Evolutionary conservation across 2,113 vertebrate species (phyloP), one percentile per base, ranked within the genome.

Genomic region (Chaetodon auriga): DNA sequence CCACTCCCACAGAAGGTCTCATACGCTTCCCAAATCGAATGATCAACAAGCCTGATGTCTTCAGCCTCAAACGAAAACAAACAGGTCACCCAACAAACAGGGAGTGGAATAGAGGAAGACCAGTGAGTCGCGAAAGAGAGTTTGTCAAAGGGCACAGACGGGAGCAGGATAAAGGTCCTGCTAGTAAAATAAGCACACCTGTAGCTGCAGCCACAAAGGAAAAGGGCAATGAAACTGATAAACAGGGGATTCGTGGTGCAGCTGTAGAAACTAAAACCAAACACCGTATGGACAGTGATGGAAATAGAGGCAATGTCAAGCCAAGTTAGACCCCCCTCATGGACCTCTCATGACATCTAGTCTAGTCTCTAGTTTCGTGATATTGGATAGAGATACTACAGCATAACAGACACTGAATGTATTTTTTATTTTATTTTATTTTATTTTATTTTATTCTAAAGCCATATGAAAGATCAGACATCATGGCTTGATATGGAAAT

Each of bases 1-100:
- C 97, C 41, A 96, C 97, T 85, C 96, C 96, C 1, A 91, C 94
- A 12, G 82, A 93, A 80, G 95, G 96, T 82, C 94, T 95, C 19
- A 85, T 93, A 36, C 85, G 60, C 8, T 76, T 79, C 7, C 81
- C 85, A 2, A 90, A 90, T 78, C 75, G 85, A 2, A 75, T 92
- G 1, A 93, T 92, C 5, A 95, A 93, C 21, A 96, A 94, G 77
- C 81, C 93, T 1, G 94, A 96, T 58, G 49, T 90, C 0, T 95
- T 65, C 89, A 94, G 38, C 58, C 73, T 21, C 8, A 87, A 91
- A 79, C 62, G 65, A 55, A 70, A 78, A 68, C 60, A 81, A 68
- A 72, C 19, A 14, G 53, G 75, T 80, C 61, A 62, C 19, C 62
- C 64, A 35, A 8, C 57, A 46, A 68, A 86, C 25, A 83, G 82